Base-by-base conservation (phyloP, 2,113 vertebrate genomes). In the Nothoprocta pentlandii region DNA sequence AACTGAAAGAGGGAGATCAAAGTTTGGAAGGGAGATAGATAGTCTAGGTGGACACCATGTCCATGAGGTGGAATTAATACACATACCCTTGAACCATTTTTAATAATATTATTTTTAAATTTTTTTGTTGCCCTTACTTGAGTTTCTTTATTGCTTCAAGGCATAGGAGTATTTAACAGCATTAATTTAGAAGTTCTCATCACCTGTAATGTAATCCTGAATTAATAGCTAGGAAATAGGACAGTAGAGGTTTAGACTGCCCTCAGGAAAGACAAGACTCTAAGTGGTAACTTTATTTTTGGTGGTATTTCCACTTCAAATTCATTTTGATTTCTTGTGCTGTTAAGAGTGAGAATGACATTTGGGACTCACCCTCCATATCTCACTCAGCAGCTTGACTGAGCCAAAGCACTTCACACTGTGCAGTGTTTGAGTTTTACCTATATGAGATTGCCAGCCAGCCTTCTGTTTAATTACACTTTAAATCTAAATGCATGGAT, bases 381-480 rank as follows among this genome's bases (percentile, higher is more conserved):
- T 73, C 53, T 71, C 46, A 62, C n/a, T 32, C 25, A 30, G 21
- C 5, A 2, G 34, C 25, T 74, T 89, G n/a, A 7, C 51, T 68
- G 78, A 39, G 16, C 39, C 63, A 70, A 77, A 90, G 49, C 10
- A 15, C 14, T 67, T 64, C 17, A 56, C 0, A 0, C n/a, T 49
- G 44, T 62, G n/a, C 44, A 74, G 73, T 74, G 11, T 16, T 73
- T 92, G 49, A 66, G 12, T 53, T 61, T 87, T 80, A 42, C 23
- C 41, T 67, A 2, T 20, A 42, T 62, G 25, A n/a, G 16, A 41
- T 44, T 80, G 39, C 32, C 83, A 73, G 23, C 6, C 70, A 73
- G 41, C 15, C 46, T 88, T 70, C 66, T 91, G 26, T 41, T 81
- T 79, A 81, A 71, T 61, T 67, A 74, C 41, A 62, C 9, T 53